Evolutionary conservation across 2,888 invertebrate genomes (phyloP), one percentile per base, ranked within the genome.

Genomic region (Halocaridina rubra): DNA sequence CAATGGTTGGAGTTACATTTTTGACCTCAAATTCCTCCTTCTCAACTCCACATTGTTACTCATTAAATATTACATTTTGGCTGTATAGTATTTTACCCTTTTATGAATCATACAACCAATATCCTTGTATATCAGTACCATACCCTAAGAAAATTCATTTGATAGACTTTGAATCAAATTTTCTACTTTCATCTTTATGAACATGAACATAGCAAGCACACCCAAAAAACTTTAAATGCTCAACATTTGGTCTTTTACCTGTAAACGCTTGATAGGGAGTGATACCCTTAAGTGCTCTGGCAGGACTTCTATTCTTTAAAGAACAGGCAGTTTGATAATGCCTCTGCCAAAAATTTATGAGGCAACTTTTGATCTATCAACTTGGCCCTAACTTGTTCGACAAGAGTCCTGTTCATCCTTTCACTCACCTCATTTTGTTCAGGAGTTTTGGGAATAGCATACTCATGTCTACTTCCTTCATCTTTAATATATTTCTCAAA

Each of bases 61-160:
- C 77, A 77, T 59, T 29, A 29, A 61, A 77, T 8, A 59, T 77
- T 30, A 46, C 74, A 74, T 74, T 46, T 22, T 53, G 22, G 59
- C 77, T 77, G 59, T 77, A 59, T 7, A 59, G 59, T 22, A 79
- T 72, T 75, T 27, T 61, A n/a, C 75, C 46, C 8, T 75, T 72
- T 33, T n/a, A 24, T 46, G 64, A 74, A 22, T 85, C 64, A 19
- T 59, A 81, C 67, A 81, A 64, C 27, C 75, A 24, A 39, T 81
- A 84, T 0, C 78, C 78, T 77, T 82, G 59, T n/a, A 67, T 61
- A 33, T 79, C 67, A 64, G 82, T 33, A 53, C 67, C 64, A 57
- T 84, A 84, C 24, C 85, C 85, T 24, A 84, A 32, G 19, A 84
- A 80, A 33, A 67, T 79, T 39, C 67, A 69, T 57, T 81, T 84